phyloP scores from a whole-genome alignment of 2,888 invertebrate species.

The Teleogryllus oceanicus region DNA sequence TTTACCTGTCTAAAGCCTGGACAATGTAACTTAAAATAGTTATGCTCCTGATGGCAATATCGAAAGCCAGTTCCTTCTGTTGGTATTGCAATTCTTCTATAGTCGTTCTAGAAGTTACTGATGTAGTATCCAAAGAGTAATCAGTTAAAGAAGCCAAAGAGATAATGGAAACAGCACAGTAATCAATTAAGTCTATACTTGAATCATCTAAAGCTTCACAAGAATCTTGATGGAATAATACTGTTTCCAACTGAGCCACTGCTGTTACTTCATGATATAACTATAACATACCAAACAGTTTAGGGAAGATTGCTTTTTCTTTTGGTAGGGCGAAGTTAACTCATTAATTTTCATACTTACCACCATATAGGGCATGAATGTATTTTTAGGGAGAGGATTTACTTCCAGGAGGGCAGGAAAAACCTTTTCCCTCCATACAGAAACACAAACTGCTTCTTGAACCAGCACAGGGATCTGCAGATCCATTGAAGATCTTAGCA shows the following conservation, averaged over 20 bases:
- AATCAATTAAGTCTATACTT: slow-evolving; percentile 78
- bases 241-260: slow-evolving; percentile 75
- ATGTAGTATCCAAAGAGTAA: slow-evolving; percentile 41
- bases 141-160: slow-evolving; percentile 57
- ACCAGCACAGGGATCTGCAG: slow-evolving; percentile 68
- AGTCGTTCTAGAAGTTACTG: not conserved
- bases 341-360: slow-evolving; percentile 48
- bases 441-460: slow-evolving; percentile 77
- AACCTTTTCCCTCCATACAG: slow-evolving; percentile 80
- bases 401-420: slow-evolving; percentile 71
- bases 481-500: too few species aligned
- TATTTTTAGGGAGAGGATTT: slow-evolving; percentile 62
- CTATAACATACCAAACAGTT: slow-evolving; percentile 43
- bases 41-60: slow-evolving; percentile 75
- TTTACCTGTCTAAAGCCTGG: slow-evolving; percentile 56
- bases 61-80: slow-evolving; percentile 66
- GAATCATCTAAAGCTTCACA: slow-evolving; percentile 73
- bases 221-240: slow-evolving; percentile 75
- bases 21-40: slow-evolving; percentile 72
- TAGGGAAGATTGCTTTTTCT: slow-evolving; percentile 27
- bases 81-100: slow-evolving; percentile 60
- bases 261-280: slow-evolving; percentile 77
- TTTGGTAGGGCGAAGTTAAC: not conserved
- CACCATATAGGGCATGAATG: slow-evolving; percentile 74
- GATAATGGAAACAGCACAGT: slow-evolving; percentile 66